Evolutionary conservation across 2,797 vertebrate genomes (phyloP).

Genomic region (Chlorospingus semifuscus): DNA sequence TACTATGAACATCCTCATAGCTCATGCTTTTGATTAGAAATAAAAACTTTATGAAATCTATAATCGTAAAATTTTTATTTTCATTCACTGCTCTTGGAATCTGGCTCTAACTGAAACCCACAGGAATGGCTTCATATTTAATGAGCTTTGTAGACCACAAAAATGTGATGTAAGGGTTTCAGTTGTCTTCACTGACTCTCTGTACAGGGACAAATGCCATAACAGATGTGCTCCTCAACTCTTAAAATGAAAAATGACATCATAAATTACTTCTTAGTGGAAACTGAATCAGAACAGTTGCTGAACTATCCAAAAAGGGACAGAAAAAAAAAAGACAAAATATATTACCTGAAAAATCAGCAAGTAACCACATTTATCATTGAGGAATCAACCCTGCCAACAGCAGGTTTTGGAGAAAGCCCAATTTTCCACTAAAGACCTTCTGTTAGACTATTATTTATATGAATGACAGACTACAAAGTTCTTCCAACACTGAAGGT

Average conservation of each 20-base stretch:
- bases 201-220: not conserved
- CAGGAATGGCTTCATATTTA: not conserved
- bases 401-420: not conserved
- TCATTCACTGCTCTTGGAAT: not conserved
- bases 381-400: not conserved
- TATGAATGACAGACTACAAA: not conserved
- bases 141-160: not conserved
- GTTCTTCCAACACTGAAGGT: constrained; percentile 14
- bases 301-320: not conserved
- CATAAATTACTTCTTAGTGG: not conserved
- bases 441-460: not conserved
- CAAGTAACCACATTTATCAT: not conserved
- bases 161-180: not conserved
- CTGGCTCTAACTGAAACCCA: not conserved
- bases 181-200: not conserved
- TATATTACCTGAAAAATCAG: not conserved
- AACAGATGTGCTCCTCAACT: not conserved
- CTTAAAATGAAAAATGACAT: not conserved
- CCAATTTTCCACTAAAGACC: not conserved
- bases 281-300: not conserved
- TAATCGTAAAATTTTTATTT: not conserved
- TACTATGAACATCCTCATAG: not conserved
- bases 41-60: not conserved
- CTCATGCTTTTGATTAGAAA: not conserved
- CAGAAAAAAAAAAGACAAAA: not conserved